Base-by-base conservation (phyloP, 2,113 vertebrate genomes). In the Nothoprocta perdicaria region DNA sequence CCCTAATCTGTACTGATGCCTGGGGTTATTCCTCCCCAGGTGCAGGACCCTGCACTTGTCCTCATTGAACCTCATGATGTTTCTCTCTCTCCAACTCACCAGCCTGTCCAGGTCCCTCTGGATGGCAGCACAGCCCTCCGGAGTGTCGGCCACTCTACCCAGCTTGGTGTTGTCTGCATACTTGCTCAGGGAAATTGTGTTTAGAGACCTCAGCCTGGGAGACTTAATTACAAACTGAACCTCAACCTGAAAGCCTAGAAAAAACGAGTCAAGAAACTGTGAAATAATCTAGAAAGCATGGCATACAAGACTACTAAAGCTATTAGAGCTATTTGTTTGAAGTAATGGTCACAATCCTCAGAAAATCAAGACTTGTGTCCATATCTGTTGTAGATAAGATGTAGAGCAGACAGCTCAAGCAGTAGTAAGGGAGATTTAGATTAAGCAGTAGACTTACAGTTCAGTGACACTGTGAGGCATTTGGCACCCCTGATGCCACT, bases 291-390 rank as follows among this genome's bases (percentile, higher is more conserved):
- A 41, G 38, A 65, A 17, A 29, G 27, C 19, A 27, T 29, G 61
- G 24, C 24, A 63, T 27, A 12, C 38, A 29, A 65, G 40, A 12
- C 40, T 65, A 19, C 16, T 43, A 29, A 41, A 67, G 29, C 26
- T 19, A 14, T 14, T 12, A 21, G 6, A 29, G 8, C 29, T 22
- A 31, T 50, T 76, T 8, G 29, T 11, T 7, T 50, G 33, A 22
- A 80, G 19, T 21, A 55, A 12, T 27, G 3, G 14, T 79, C 41
- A 38, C 17, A 53, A 27, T 22, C 45, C 61, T 85, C 46, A 41
- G 24, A 53, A 63, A 0, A 0, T 17, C 35, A 81, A 52, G 24
- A 40, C 3, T 5, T 58, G 9, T 31, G 12, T 45, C 41, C 4
- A 3, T 9, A 12, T 52, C 53, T 46, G 3, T 26, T 2, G 0